Percentiles rank a stretch among this genome's conserved stretches.
These are phyloP conservation scores for Himalopsyche tibetana DNA, from an alignment of 2,888 invertebrate genomes.

Conservation along the genomic window DNA sequence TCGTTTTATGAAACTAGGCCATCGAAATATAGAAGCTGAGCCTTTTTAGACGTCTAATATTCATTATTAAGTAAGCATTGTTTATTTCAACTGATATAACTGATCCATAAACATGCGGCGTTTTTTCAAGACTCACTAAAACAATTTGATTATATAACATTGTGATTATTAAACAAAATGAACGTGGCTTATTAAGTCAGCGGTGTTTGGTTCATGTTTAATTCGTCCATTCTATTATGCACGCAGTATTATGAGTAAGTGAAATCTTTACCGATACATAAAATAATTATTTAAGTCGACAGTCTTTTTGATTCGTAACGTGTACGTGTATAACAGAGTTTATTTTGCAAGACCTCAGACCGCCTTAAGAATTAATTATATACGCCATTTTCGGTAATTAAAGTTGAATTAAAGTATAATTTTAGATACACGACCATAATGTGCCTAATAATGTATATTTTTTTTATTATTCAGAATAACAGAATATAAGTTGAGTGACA, in stretches of 20 bases:
- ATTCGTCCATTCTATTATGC: constrained; percentile 31
- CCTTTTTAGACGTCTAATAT: too few relatives aligned
- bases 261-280: constrained; percentile 23
- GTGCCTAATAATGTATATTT: too few relatives aligned
- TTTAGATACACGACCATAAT: too few relatives aligned
- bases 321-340: background rate
- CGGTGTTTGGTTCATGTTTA: background rate
- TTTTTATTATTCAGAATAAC: too few relatives aligned
- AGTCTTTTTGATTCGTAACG: constrained; percentile 9
- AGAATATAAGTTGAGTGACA: too few relatives aligned
- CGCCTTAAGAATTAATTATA: background rate
- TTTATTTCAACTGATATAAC: too few relatives aligned
- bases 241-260: constrained; percentile 29
- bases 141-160: constrained; percentile 28
- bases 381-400: background rate
- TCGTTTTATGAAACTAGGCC: too few relatives aligned
- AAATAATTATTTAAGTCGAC: constrained; percentile 11
- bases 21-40: too few relatives aligned
- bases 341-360: background rate
- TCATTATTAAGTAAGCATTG: too few relatives aligned
- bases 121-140: background rate
- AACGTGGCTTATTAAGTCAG: constrained; percentile 24
- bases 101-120: too few relatives aligned
- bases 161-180: constrained; percentile 4
- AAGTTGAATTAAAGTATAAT: too few relatives aligned